Evolutionary conservation across 2,113 vertebrate species (phyloP), one percentile per base, ranked within the genome.

Genomic region (Dicrurus megarhynchus): DNA sequence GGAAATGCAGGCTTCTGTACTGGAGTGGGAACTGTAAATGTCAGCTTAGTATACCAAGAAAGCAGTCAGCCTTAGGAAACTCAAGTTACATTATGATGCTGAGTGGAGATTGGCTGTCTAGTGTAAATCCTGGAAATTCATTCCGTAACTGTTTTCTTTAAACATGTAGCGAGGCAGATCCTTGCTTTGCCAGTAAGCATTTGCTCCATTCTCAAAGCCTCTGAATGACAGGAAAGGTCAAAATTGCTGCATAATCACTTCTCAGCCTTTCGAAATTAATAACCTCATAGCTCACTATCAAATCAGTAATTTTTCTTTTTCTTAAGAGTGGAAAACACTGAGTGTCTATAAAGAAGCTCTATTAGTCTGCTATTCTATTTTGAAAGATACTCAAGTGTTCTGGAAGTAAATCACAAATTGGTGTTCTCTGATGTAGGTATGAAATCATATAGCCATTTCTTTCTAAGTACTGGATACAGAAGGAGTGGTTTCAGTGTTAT

Each of bases 11-110:
- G 39, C 56, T 92, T 77, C 41, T 80, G 21, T 75, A 49, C 32
- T 44, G 39, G 82, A 90, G 17, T 68, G 47, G 27, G 59, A 90
- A 86, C 24, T 37, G 78, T 86, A 94, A 95, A 94, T 96, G 44
- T 91, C 95, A 97, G 27, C 35, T 80, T 70, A 84, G 47, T 86
- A 74, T 20, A 83, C 28, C 16, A 86, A 84, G 68, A 78, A 89
- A 77, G 56, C 47, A 93, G 47, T 35, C 42, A 85, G 63, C 28
- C 44, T 88, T 86, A 63, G 3, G 4, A 78, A 93, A 90, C 27
- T 44, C 33, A 59, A 11, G 22, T 75, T 77, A 44, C 3, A 1
- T 47, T 64, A 46, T 55, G 42, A 90, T 46, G 47, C 76, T 61
- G 42, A 73, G 41, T n/a, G 30, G n/a, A 86, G 27, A 65, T 35